A percentile compares a stretch with the other conserved stretches of the same genome.
These are phyloP conservation scores for Neomorphus geoffroyi DNA, from an alignment of 2,797 vertebrate species.

Conservation along the genomic window DNA sequence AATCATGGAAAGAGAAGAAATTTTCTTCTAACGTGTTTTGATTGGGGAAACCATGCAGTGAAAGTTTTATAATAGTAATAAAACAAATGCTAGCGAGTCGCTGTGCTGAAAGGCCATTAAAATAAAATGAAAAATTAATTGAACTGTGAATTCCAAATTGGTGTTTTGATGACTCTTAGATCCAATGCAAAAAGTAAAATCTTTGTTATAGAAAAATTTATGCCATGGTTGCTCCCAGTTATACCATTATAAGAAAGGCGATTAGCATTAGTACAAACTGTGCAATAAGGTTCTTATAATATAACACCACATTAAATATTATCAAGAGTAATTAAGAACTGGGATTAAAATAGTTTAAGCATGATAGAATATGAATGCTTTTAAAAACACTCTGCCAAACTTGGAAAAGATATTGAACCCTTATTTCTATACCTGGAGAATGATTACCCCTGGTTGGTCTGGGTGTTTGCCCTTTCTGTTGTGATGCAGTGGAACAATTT, in stretches of 20 bases:
- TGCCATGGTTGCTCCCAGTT: background rate
- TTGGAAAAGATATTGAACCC: background rate
- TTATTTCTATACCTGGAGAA: background rate
- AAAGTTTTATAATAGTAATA: conserved; percentile 7
- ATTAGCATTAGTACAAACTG: background rate
- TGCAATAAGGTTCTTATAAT: background rate
- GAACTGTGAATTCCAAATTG: conserved; percentile 22
- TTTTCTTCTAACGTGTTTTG: conserved; percentile 12
- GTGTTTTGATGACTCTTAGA: conserved; percentile 2
- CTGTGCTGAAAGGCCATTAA: conserved; percentile 34
- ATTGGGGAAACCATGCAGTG: background rate
- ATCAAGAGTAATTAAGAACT: background rate
- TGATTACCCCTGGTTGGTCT: background rate
- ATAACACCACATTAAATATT: background rate
- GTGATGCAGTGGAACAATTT: background rate
- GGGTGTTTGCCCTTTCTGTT: background rate
- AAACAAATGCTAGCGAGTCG: conserved; percentile 19
- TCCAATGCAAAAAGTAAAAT: conserved; percentile 15
- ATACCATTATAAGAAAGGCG: background rate
- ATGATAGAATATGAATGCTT: background rate
- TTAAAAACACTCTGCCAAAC: conserved; percentile 13
- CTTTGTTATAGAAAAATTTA: background rate
- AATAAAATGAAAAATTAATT: conserved; percentile 60
- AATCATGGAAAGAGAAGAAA: background rate
- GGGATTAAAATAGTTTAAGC: conserved; percentile 12